Evolutionary conservation across 2,113 vertebrate species (phyloP).

Genomic region (Barnardius zonarius): DNA sequence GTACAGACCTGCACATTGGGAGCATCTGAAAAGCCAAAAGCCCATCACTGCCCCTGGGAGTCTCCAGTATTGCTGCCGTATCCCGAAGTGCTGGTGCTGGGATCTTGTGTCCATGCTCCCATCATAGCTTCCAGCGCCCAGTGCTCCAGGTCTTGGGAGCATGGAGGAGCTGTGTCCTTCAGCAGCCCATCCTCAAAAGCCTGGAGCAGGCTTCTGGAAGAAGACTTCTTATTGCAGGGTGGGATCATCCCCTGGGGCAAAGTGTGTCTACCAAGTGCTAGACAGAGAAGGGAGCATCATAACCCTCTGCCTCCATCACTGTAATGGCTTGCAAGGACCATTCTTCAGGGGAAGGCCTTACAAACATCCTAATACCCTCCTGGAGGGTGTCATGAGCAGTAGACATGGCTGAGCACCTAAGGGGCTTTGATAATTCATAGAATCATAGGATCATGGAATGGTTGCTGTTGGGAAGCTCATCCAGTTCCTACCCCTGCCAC

Average conservation of each 20-base stretch:
- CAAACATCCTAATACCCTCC: neutral
- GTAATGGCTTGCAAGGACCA: neutral
- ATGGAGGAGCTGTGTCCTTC: neutral
- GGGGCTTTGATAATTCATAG: neutral
- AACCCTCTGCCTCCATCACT: neutral
- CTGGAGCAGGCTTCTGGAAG: neutral
- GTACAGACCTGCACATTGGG: neutral
- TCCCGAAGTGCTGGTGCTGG: neutral
- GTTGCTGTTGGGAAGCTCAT: neutral
- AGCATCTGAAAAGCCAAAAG: neutral
- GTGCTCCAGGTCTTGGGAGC: neutral
- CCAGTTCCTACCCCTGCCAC: fast-evolving
- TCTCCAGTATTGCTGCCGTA: neutral
- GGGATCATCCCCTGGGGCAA: neutral
- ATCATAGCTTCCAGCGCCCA: neutral
- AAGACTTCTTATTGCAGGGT: neutral
- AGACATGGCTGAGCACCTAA: neutral
- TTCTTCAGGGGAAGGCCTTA: neutral
- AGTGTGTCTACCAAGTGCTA: neutral
- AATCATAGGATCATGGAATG: neutral
- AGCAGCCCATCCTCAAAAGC: neutral
- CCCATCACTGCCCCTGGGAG: neutral
- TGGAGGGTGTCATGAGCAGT: neutral
- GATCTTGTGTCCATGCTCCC: neutral
- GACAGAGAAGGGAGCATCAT: neutral